Percentiles rank a stretch among this genome's conserved stretches.
phyloP scores from a whole-genome alignment of 2,797 vertebrate genomes.

The Meriones psammophilus region DNA sequence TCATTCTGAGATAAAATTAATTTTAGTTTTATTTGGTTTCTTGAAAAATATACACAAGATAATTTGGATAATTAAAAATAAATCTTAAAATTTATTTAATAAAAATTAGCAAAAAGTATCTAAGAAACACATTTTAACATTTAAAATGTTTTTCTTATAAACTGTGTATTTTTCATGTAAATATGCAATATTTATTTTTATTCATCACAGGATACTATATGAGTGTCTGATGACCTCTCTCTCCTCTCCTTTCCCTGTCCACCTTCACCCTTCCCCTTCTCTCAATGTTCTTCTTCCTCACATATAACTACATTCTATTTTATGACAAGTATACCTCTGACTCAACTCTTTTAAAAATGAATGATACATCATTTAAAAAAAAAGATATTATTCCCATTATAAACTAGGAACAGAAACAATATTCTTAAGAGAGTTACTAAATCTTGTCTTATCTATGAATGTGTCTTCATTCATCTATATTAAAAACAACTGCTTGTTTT shows the following conservation, averaged over 20 bases:
- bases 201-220: not conserved
- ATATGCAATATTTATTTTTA: not conserved
- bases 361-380: not conserved
- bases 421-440: not conserved
- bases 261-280: no score
- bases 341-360: not conserved
- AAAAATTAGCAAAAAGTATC: not conserved
- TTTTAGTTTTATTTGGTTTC: constrained; percentile 4
- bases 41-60: not conserved
- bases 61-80: not conserved
- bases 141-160: not conserved
- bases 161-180: not conserved
- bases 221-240: not conserved
- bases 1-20: not conserved
- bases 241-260: no score
- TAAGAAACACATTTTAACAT: not conserved
- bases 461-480: not conserved
- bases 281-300: not conserved
- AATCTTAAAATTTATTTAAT: not conserved
- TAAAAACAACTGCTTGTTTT: not conserved
- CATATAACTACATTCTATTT: not conserved
- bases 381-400: not conserved
- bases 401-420: not conserved
- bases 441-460: not conserved
- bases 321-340: not conserved